Evolutionary conservation across 2,888 invertebrate species (phyloP), one percentile per base, ranked within the genome.

Genomic region (Bugula neritina): DNA sequence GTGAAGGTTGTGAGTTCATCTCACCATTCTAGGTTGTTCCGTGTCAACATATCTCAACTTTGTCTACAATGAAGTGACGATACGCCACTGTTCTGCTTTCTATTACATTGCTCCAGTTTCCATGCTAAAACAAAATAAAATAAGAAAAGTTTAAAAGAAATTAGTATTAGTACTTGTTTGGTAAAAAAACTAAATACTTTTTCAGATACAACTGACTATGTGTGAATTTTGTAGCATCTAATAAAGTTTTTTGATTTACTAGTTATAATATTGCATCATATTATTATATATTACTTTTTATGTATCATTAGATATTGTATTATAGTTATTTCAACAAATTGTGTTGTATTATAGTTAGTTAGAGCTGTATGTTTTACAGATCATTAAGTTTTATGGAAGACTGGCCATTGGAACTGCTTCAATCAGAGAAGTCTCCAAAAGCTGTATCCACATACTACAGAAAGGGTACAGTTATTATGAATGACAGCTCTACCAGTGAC

Each of bases 381-480:
- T 77, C 78, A 0, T 73, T 80, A 54, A 71, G 73, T 31, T 80
- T 75, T 69, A 75, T 80, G 25, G 73, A 77, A 58, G 79, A 77
- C 23, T 81, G 81, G 81, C 81, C 81, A 13, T 71, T 78, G 43
- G 76, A 79, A 54, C 75, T 74, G 25, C 73, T 81, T 17, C 73
- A 76, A 5, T 77, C 79, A 13, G 77, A 79, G 69, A 77, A 79
- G 69, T 77, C 80, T 2, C 78, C 79, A 74, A 79, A 78, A 71
- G 79, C 78, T 31, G 77, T 79, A 35, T 78, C 79, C 73, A 78
- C 77, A 71, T 81, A 78, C 77, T 75, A 2, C 74, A 80, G 80
- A 69, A 75, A 79, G 13, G 80, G 80, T 0, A 77, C 78, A 0
- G 77, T 81, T 21, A 75, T 81, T 1, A 79, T 80, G 0, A 72